phyloP scores from a whole-genome alignment of 1,140 invertebrate genomes.

The Drosophila virilis region DNA sequence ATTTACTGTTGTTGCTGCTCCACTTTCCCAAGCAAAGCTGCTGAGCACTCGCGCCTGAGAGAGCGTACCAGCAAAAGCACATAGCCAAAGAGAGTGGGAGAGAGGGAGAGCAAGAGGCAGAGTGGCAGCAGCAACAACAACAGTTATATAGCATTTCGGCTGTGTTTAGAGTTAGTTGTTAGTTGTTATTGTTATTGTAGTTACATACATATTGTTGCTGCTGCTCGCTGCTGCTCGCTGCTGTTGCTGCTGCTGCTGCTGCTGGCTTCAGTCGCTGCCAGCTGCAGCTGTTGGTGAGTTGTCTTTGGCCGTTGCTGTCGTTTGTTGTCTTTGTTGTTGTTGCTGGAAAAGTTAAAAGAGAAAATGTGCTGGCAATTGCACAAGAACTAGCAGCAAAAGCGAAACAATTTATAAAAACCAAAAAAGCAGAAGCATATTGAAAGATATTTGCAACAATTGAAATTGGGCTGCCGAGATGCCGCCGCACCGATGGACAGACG shows the following conservation, averaged over 20 bases:
- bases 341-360: conserved; percentile 41
- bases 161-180: conserved; percentile 71
- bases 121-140: conserved; percentile 5
- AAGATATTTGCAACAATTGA: not conserved
- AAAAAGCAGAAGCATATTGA: not conserved
- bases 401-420: conserved; percentile 2
- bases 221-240: conserved; percentile 8
- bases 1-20: conserved; percentile 46
- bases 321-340: conserved; percentile 8
- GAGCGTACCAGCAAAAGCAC: not conserved
- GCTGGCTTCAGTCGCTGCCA: conserved; percentile 39
- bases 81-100: conserved; percentile 17
- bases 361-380: conserved; percentile 68
- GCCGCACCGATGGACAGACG: conserved; percentile 69
- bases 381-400: conserved; percentile 28
- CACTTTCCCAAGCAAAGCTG: conserved; percentile 57
- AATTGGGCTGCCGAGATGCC: conserved; percentile 43
- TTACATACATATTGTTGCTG: too few species aligned
- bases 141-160: conserved; percentile 38
- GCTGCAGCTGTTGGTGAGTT: conserved; percentile 68
- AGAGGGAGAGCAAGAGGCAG: conserved; percentile 3
- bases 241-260: conserved; percentile 25
- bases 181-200: conserved; percentile 13
- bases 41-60: conserved; percentile 10
- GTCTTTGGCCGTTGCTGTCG: conserved; percentile 23